phyloP scores from a whole-genome alignment of 2,888 invertebrate genomes.

The Ceriagrion tenellum region DNA sequence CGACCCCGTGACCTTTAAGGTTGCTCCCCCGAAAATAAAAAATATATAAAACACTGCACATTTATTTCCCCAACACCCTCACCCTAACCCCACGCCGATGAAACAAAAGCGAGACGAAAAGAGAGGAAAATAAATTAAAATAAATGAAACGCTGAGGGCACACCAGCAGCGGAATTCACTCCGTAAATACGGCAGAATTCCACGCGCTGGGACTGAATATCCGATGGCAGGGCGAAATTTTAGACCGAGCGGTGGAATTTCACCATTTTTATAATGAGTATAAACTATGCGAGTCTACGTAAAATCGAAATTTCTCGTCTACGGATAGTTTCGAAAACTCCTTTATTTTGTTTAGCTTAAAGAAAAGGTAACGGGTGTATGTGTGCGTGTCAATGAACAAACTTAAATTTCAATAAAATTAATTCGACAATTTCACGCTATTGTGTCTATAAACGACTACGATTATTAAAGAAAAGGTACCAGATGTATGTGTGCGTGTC shows the following conservation, averaged over 20 bases:
- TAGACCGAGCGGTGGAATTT: neutral
- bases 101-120: neutral
- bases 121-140: neutral
- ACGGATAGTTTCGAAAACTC: too few species aligned
- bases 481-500: too few species aligned
- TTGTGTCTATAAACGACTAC: too few species aligned
- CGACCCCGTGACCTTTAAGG: neutral
- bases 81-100: neutral
- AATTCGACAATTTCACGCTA: too few species aligned
- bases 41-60: too few species aligned
- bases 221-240: neutral
- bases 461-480: too few species aligned
- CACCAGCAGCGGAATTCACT: neutral
- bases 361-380: too few species aligned
- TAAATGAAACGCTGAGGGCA: neutral
- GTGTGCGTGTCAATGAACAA: too few species aligned
- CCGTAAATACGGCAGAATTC: neutral
- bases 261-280: neutral
- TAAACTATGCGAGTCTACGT: neutral
- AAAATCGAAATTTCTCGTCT: neutral
- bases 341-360: too few species aligned
- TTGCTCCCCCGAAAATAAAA: too few species aligned
- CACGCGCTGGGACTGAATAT: neutral
- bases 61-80: too few species aligned
- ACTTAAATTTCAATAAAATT: too few species aligned